Evolutionary conservation across 1,140 invertebrate species (phyloP).

Genomic region (Drosophila hydei): DNA sequence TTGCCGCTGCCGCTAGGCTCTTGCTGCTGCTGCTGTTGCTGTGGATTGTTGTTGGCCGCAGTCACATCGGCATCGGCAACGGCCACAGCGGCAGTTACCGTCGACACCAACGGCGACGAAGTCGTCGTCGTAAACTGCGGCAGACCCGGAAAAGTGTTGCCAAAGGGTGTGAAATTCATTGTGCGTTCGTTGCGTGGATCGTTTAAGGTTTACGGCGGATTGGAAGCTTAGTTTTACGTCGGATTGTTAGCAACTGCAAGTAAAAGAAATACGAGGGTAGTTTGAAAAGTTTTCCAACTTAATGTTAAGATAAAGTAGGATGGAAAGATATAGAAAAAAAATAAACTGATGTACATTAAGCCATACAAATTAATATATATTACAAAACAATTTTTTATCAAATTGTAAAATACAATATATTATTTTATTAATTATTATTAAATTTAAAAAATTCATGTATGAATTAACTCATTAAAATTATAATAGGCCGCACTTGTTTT

Average conservation of each 20-base stretch:
- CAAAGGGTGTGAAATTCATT: conserved; percentile 90
- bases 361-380: no score
- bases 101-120: conserved; percentile 75
- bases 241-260: conserved; percentile 39
- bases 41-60: conserved; percentile 60
- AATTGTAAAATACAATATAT: no score
- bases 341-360: no score
- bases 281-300: no score
- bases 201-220: conserved; percentile 1
- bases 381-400: no score
- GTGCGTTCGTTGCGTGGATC: conserved; percentile 42
- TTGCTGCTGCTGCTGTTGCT: conserved; percentile 66
- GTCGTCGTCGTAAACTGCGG: conserved; percentile 87
- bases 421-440: no score
- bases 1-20: conserved; percentile 52
- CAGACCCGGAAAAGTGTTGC: conserved; percentile 87
- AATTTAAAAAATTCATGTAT: no score
- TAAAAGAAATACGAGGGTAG: no score
- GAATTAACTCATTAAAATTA: no score
- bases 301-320: no score
- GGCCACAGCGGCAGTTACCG: conserved; percentile 68
- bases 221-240: conserved; percentile 32
- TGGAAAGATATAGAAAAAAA: no score
- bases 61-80: conserved; percentile 56
- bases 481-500: no score